These are phyloP conservation scores for Drosophila kambysellisi DNA, from an alignment of 2,888 invertebrate genomes.

Conservation along the genomic window DNA sequence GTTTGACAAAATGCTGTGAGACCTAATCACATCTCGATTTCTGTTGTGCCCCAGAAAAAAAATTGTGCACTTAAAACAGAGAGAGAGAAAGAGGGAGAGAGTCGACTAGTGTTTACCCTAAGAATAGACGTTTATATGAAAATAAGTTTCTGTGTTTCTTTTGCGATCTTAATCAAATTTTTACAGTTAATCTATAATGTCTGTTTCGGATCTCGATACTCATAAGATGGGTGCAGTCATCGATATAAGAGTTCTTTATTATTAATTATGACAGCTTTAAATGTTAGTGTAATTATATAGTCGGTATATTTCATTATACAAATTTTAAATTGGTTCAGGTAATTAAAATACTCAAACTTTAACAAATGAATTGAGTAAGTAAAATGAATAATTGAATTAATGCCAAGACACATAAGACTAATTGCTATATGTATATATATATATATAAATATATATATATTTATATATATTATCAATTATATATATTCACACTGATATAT, in stretches of 20 bases:
- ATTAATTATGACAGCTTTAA: neutral
- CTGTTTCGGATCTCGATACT: neutral
- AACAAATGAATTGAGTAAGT: neutral
- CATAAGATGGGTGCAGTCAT: too few species aligned
- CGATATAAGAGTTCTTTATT: neutral
- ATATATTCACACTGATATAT: neutral
- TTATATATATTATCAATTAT: neutral
- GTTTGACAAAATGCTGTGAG: conserved; percentile 27
- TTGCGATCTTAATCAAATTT: neutral
- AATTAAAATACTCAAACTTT: neutral
- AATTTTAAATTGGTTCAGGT: neutral
- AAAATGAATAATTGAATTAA: neutral
- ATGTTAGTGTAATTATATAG: neutral
- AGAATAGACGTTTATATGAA: neutral
- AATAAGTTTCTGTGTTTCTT: neutral
- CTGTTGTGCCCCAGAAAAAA: conserved; percentile 25
- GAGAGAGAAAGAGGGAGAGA: neutral
- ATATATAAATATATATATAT: neutral
- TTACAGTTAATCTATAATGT: neutral
- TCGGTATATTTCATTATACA: neutral
- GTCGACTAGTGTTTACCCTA: neutral
- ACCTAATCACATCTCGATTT: conserved; percentile 34
- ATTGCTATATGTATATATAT: neutral
- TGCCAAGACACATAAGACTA: neutral
- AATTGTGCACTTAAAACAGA: neutral